Evolutionary conservation across 2,888 invertebrate species (phyloP).

Genomic region (Drosophila prolongata): DNA sequence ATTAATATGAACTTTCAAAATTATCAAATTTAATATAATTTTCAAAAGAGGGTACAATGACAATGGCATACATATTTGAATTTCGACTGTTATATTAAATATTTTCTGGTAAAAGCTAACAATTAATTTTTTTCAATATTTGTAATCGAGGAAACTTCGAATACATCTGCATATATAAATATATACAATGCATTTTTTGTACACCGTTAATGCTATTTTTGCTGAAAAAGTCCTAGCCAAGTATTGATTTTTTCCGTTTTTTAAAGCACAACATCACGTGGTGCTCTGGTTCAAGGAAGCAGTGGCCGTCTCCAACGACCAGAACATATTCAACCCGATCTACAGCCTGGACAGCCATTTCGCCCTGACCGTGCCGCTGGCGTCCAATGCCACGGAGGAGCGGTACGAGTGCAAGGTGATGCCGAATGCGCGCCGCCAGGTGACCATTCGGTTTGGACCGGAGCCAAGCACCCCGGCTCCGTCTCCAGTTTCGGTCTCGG

Average conservation of each 20-base stretch:
- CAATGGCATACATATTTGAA: too few relatives aligned
- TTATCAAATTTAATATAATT: too few relatives aligned
- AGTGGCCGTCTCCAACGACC: conserved; percentile 34
- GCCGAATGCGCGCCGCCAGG: conserved; percentile 28
- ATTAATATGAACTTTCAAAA: too few relatives aligned
- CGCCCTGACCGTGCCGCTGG: conserved; percentile 48
- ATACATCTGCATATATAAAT: too few relatives aligned
- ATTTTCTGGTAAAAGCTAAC: too few relatives aligned
- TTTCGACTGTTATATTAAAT: too few relatives aligned
- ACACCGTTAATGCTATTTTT: too few relatives aligned
- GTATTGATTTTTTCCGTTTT: background rate
- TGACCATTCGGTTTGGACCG: conserved; percentile 46
- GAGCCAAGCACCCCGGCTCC: conserved; percentile 37
- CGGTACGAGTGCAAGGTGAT: conserved; percentile 53
- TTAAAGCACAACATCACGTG: conserved; percentile 45
- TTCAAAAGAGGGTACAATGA: too few relatives aligned
- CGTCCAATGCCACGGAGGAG: conserved; percentile 47
- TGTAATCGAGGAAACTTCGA: too few relatives aligned
- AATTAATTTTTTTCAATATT: too few relatives aligned
- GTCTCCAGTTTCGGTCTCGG: background rate
- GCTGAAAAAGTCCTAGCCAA: too few relatives aligned
- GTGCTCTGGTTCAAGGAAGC: conserved; percentile 59
- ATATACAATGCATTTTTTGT: too few relatives aligned
- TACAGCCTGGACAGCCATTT: conserved; percentile 48
- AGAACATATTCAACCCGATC: conserved; percentile 14